Base-by-base conservation (phyloP, 2,797 vertebrate genomes). In the Synanceia verrucosa region DNA sequence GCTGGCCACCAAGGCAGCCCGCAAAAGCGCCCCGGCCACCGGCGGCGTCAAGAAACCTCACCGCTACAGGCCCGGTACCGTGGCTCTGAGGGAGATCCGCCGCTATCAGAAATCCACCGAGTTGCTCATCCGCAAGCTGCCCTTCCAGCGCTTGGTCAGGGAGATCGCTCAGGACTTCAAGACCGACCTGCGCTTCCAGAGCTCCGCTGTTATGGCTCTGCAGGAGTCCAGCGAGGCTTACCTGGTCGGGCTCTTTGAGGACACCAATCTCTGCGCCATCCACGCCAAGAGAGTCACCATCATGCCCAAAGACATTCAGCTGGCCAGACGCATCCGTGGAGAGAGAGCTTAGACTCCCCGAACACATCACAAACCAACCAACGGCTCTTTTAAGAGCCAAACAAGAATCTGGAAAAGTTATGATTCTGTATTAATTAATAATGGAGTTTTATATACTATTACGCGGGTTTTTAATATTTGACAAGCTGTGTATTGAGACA, bases 271-370 rank as follows among this genome's bases (percentile, higher is more conserved):
- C 23, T 48, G 47, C 47, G 47, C 47, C 23, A 48, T 72, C 44
- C 69, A 72, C 62, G 68, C 68, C 36, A 78, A 78, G 63, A 72
- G 75, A 23, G 75, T 78, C 26, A 78, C 75, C 44, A 78, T 78
- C 75, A 78, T 78, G 75, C 75, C 75, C 57, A 67, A 78, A 37
- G 76, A 95, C 83, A 95, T 95, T 28, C 94, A 94, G 80, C 94
- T 95, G 0, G 94, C 95, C 78, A 94, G 94, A 61, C 94, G 94
- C 64, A 92, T 94, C 47, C 47, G 47, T 24, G 47, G 47, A 3
- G 47, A 48, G 47, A 14, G 47, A 4, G 47, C 47, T 26, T 48
- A 65, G 0, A 29, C 48, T 14, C 4, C 9, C 43, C 6, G 2
- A 1, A 2, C 2, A 6, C 2, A 21, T 4, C 3, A 18, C 16